A percentile compares a stretch with the other conserved stretches of the same genome.
Conservation (phyloP, 2,888 invertebrate species). For the Carterocephalus palaemon region DNA sequence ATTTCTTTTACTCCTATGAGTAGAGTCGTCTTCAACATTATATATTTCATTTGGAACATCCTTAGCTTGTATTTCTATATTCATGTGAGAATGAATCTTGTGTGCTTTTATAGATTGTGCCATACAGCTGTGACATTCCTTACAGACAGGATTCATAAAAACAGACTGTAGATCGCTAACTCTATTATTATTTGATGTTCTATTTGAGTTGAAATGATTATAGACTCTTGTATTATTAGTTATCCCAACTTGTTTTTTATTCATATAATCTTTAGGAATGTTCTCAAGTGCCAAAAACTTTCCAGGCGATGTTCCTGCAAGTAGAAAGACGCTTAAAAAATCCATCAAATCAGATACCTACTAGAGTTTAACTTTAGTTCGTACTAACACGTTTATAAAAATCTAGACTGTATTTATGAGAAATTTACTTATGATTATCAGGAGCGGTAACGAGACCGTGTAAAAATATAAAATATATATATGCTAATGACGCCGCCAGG, state of each 20-base stretch:
- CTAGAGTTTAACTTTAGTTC: background rate
- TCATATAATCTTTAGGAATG: background rate
- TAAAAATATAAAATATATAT: conserved; percentile 18
- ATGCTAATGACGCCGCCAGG: conserved; percentile 16
- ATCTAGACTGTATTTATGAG: conserved; percentile 7
- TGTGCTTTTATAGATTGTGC: conserved; percentile 45
- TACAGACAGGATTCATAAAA: conserved; percentile 44
- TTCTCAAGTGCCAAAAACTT: background rate
- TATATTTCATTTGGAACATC: conserved; percentile 39
- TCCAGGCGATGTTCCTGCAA: conserved; percentile 25
- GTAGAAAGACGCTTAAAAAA: background rate
- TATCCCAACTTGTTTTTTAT: background rate
- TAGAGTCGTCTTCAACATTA: conserved; percentile 29
- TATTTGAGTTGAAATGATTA: conserved; percentile 39
- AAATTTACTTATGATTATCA: conserved; percentile 17
- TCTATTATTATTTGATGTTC: conserved; percentile 32
- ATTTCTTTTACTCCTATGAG: conserved; percentile 39
- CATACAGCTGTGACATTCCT: conserved; percentile 49
- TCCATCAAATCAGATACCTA: background rate
- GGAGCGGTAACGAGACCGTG: conserved; percentile 9
- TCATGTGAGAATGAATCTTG: conserved; percentile 31
- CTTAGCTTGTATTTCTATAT: conserved; percentile 29
- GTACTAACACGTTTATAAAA: conserved; percentile 10
- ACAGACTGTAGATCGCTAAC: conserved; percentile 40
- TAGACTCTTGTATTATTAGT: conserved; percentile 32